Evolutionary conservation across 2,888 invertebrate genomes (phyloP).

Genomic region (Diabrotica balteata): DNA sequence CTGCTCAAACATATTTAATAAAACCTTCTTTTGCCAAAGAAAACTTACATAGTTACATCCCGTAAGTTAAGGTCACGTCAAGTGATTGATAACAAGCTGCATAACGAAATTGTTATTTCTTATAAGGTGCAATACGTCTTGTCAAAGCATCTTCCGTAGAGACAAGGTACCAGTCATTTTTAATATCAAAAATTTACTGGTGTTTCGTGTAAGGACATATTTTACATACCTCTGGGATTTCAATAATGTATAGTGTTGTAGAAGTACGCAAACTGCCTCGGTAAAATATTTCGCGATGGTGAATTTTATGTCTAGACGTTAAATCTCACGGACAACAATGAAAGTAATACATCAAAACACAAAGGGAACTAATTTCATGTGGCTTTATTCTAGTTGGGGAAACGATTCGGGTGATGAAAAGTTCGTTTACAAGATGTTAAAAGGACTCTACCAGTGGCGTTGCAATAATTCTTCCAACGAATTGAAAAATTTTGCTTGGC

Average conservation of each 20-base stretch:
- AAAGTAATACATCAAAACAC: conserved; percentile 30
- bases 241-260: conserved; percentile 45
- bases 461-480: neutral
- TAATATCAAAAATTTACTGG: conserved; percentile 53
- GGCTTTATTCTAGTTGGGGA: conserved; percentile 20
- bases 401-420: conserved; percentile 4
- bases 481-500: no score
- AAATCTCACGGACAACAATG: conserved; percentile 35
- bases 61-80: no score
- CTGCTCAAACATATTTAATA: no score
- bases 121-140: conserved; percentile 12
- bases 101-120: conserved; percentile 12
- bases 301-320: conserved; percentile 33
- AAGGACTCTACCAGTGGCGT: neutral
- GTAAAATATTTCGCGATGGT: conserved; percentile 28
- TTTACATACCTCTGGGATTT: conserved; percentile 47
- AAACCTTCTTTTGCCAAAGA: no score
- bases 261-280: conserved; percentile 23
- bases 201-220: conserved; percentile 45
- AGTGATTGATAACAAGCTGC: conserved; percentile 5
- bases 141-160: conserved; percentile 14
- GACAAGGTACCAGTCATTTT: conserved; percentile 44
- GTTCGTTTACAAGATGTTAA: conserved; percentile 5
- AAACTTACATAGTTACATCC: no score
- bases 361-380: conserved; percentile 34